Conservation (phyloP, 1,140 invertebrate genomes). For the Drosophila mauritiana region DNA sequence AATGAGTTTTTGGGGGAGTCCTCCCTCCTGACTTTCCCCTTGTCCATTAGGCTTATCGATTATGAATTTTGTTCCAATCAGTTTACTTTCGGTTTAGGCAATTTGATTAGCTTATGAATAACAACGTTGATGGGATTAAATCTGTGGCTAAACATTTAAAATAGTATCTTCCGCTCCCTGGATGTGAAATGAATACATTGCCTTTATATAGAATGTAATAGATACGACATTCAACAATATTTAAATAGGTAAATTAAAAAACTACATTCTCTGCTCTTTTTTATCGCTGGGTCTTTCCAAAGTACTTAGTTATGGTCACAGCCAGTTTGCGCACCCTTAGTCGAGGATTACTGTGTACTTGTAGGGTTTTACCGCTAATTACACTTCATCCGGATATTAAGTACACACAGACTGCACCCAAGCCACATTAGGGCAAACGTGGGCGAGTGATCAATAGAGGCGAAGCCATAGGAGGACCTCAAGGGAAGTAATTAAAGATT, state of each 20-base stretch:
- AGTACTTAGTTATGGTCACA: constrained; percentile 6
- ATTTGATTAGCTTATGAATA: constrained; percentile 40
- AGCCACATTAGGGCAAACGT: constrained; percentile 43
- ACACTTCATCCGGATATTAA: constrained; percentile 58
- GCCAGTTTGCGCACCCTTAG: constrained; percentile 28
- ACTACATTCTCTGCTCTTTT: not conserved
- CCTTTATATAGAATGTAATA: no score
- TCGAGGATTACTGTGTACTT: constrained; percentile 48
- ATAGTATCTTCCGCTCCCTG: not conserved
- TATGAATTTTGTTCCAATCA: constrained; percentile 66
- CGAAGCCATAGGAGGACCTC: constrained; percentile 32
- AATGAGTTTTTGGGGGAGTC: constrained; percentile 50
- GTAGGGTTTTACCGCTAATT: constrained; percentile 74
- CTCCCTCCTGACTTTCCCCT: not conserved
- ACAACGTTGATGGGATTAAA: constrained; percentile 8
- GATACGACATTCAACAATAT: no score
- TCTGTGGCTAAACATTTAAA: not conserved
- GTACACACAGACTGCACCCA: constrained; percentile 42
- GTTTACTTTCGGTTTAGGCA: constrained; percentile 49
- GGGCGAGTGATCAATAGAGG: constrained; percentile 24
- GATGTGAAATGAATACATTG: not conserved
- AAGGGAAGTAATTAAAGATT: constrained; percentile 38
- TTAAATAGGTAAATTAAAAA: no score
- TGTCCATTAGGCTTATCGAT: constrained; percentile 64
- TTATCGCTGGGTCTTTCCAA: not conserved